Base-by-base conservation (phyloP, 1,140 invertebrate species). In the Venustaconcha ellipsiformis region DNA sequence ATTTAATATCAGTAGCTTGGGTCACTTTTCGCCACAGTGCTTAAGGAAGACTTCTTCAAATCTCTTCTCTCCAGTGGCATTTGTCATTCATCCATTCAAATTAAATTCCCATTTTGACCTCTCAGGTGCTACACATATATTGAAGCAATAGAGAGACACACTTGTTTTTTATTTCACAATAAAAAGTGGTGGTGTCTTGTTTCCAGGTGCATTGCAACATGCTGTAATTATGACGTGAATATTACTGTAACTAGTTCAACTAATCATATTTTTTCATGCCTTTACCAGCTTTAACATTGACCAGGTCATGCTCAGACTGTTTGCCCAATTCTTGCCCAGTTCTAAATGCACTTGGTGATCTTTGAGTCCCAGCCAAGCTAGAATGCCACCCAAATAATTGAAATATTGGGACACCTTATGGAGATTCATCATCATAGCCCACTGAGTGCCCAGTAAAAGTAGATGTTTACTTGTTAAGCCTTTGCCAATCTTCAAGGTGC, bases 31-130 rank as follows among this genome's bases (percentile, higher is more conserved):
- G 55, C 72, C 77, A 65, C 68, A 79, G 71, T 76, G n/a, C 26
- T 81, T 77, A 4, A 83, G 20, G 57, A 83, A 83, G 14, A 81
- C 64, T 2, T 76, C 26, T 15, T 58, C 37, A 63, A 83, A 81
- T 72, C 78, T 78, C 57, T 68, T 17, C 18, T 72, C 71, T 13
- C 66, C 57, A 2, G 76, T 72, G 8, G 67, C 57, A 57, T 82
- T 79, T 14, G 57, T 23, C 57, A 83, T 81, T 77, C 81, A 83
- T 12, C 72, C 67, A 57, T 78, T 77, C 37, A 72, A 68, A 37
- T 72, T 74, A 37, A 37, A 81, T 30, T 77, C 73, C 72, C 74
- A 81, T 8, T 72, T 60, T 14, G 57, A 62, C 18, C 67, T 60
- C 6, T 18, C 0, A 56, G 77, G 79, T 18, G 63, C 67, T 15